Conservation (phyloP, 2,888 invertebrate species). For the Oligia latruncula region DNA sequence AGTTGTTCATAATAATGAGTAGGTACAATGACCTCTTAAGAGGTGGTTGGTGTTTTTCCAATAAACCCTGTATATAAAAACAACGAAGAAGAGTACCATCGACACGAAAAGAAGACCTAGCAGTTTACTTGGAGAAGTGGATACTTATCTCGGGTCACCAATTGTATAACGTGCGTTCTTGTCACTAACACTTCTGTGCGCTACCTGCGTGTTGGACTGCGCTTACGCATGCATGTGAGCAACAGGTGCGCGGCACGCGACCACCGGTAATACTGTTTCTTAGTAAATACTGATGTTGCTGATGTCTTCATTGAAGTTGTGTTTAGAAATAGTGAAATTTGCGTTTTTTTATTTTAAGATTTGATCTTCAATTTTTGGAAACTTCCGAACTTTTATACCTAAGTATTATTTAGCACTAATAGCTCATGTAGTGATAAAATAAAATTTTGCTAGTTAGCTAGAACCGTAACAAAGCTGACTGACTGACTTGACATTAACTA, state of each 20-base stretch:
- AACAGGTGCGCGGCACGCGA: constrained; percentile 57
- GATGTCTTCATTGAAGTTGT: constrained; percentile 23
- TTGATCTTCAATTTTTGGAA: background rate
- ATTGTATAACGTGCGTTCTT: background rate
- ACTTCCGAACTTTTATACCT: background rate
- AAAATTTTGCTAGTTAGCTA: background rate
- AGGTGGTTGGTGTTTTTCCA: too few species aligned
- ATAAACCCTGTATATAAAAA: too few species aligned
- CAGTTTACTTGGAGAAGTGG: background rate
- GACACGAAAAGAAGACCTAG: too few species aligned
- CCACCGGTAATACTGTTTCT: constrained; percentile 22
- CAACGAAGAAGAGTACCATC: too few species aligned
- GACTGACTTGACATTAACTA: background rate
- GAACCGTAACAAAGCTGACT: background rate
- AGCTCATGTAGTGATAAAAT: background rate
- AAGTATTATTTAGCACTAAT: background rate
- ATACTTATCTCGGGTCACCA: background rate
- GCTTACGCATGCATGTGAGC: constrained; percentile 41
- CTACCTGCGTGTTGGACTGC: constrained; percentile 38
- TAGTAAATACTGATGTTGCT: constrained; percentile 20
- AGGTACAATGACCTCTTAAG: too few species aligned
- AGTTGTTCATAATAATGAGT: too few species aligned
- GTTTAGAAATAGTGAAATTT: constrained; percentile 7
- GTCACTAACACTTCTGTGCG: constrained; percentile 54
- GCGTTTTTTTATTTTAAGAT: background rate